Evolutionary conservation across 2,113 vertebrate species (phyloP), one percentile per base, ranked within the genome.

Genomic region (Notothenia coriiceps): DNA sequence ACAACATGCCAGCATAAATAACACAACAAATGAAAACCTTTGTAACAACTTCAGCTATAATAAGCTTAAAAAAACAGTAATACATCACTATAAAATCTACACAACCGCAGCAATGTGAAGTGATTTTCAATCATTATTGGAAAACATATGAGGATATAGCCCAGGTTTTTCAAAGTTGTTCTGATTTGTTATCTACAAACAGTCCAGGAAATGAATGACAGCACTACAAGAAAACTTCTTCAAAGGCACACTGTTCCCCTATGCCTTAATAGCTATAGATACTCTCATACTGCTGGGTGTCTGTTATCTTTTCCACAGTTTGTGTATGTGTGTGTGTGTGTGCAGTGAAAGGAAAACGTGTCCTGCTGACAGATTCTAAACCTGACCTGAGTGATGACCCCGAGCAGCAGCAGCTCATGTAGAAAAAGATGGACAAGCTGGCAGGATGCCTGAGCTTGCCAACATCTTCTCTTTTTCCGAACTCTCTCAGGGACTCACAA

Each of bases 331-430:
- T 81, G 25, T 25, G 22, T 22, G 25, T 25, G 59, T 83, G 84
- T 63, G 76, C 73, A 79, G 88, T 88, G 82, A 84, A 86, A 88
- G 76, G 62, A 85, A 88, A 88, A 87, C 86, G 77, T 74, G 82
- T 80, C 80, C 77, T 25, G 57, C 91, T 89, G 91, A 91, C 82
- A 84, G 84, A 91, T 88, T 91, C 80, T 85, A 67, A 87, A 80
- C 69, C 80, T 90, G 92, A 92, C 92, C 92, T 88, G 75, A 86
- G 77, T 74, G 6, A 51, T 90, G 90, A 93, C 90, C 91, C 87
- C 46, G 20, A 89, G 82, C 89, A 81, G 84, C 79, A 81, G 85
- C 80, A 77, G 74, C 75, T 79, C 86, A 70, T 92, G 89, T 85
- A 87, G 76, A 87, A 84, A 84, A 84, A 91, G 91, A 93, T 63